Conservation (phyloP, 2,113 vertebrate genomes). For the Antennarius striatus region DNA sequence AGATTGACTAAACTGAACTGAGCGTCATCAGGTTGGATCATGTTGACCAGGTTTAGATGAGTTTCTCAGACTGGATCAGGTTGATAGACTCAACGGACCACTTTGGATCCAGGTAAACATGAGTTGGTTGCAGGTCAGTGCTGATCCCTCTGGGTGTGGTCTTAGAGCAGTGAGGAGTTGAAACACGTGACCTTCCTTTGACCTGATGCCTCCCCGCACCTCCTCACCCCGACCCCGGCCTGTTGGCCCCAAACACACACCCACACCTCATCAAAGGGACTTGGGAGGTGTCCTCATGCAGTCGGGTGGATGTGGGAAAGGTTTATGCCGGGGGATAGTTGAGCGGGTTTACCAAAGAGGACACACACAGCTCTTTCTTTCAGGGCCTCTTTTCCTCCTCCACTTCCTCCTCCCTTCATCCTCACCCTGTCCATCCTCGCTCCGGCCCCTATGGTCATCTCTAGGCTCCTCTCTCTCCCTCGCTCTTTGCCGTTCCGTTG, state of each 20-base stretch:
- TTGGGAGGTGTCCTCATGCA: slow-evolving; percentile 9
- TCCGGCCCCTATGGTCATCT: slow-evolving; percentile 54
- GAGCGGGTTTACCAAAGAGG: slow-evolving; percentile 29
- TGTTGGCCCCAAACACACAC: slow-evolving; percentile 21
- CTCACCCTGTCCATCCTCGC: slow-evolving; percentile 53
- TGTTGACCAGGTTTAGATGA: background rate
- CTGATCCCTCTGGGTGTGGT: slow-evolving; percentile 45
- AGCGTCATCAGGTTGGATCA: background rate
- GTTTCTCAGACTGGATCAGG: slow-evolving; percentile 26
- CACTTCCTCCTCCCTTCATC: slow-evolving; percentile 55
- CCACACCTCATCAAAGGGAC: slow-evolving; percentile 47
- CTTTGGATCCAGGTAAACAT: slow-evolving; percentile 26
- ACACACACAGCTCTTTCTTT: slow-evolving; percentile 64
- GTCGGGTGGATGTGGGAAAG: slow-evolving; percentile 10
- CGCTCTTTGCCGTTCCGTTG: slow-evolving; percentile 48
- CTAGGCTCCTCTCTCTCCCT: slow-evolving; percentile 18
- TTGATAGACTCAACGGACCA: background rate
- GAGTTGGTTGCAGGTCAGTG: slow-evolving; percentile 40
- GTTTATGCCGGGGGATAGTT: slow-evolving; percentile 27
- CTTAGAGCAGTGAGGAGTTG: slow-evolving; percentile 47
- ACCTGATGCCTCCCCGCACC: slow-evolving; percentile 35
- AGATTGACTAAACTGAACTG: background rate
- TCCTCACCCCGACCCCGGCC: slow-evolving; percentile 4
- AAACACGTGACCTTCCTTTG: slow-evolving; percentile 48
- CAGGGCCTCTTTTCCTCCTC: slow-evolving; percentile 47